These are phyloP conservation scores for Liparis tanakae DNA, from an alignment of 2,797 vertebrate species.

Conservation along the genomic window DNA sequence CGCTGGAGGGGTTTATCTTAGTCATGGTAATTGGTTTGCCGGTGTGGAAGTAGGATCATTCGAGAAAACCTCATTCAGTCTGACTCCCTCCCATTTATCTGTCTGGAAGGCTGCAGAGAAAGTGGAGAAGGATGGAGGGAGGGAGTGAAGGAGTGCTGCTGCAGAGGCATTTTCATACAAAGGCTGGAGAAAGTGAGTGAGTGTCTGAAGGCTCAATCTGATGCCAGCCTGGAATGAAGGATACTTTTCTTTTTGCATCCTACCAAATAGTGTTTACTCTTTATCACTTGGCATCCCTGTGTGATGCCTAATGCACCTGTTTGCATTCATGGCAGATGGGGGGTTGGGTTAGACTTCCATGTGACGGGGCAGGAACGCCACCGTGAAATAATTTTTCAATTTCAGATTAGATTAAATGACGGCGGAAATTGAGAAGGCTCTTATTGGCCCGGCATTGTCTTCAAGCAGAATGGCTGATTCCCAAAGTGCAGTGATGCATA, in stretches of 20 bases:
- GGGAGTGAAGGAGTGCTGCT: conserved; percentile 60
- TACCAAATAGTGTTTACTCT: conserved; percentile 54
- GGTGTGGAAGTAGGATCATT: conserved; percentile 85
- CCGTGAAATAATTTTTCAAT: conserved; percentile 64
- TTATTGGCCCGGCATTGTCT: conserved; percentile 55
- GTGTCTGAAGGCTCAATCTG: conserved; percentile 76
- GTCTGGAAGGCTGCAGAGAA: conserved; percentile 76
- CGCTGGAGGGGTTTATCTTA: conserved; percentile 83
- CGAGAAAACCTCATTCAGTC: conserved; percentile 84
- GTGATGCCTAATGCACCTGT: conserved; percentile 29
- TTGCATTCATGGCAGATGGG: conserved; percentile 16
- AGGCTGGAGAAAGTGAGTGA: conserved; percentile 68
- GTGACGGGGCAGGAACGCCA: conserved; percentile 26
- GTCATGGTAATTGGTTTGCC: conserved; percentile 88
- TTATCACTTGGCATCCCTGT: conserved; percentile 38
- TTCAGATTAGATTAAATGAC: conserved; percentile 78
- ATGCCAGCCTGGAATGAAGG: conserved; percentile 73
- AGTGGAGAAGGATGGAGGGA: conserved; percentile 45
- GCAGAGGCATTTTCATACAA: conserved; percentile 78
- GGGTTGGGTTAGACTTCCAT: conserved; percentile 18
- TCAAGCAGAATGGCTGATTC: conserved; percentile 53
- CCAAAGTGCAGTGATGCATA: conserved; percentile 57
- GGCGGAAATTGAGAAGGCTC: conserved; percentile 66
- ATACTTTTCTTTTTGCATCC: conserved; percentile 58
- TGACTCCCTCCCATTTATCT: conserved; percentile 83